These are phyloP conservation scores for Eciton burchellii DNA, from an alignment of 1,140 invertebrate species.

Conservation along the genomic window DNA sequence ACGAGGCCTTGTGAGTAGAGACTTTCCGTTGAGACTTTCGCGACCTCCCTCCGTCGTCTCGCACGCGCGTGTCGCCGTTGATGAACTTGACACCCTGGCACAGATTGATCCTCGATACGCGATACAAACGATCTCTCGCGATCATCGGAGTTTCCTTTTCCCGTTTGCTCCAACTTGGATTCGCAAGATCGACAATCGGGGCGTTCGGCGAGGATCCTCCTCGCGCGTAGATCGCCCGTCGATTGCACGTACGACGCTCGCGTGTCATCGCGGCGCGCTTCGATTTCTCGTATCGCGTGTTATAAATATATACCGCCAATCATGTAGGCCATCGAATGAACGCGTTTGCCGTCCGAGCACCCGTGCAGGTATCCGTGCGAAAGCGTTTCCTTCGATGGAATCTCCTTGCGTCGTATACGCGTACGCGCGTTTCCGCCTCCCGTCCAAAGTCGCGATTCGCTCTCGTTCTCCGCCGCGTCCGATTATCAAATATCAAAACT, in stretches of 20 bases:
- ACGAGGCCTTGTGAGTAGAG: constrained; percentile 97
- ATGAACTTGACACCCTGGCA: too few species aligned
- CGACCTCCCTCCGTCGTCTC: constrained; percentile 11
- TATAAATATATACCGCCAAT: constrained; percentile 23
- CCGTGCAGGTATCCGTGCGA: not conserved
- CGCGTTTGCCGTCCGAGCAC: constrained; percentile 18
- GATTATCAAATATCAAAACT: not conserved
- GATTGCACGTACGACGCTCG: not conserved
- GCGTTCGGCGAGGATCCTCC: too few species aligned
- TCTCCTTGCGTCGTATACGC: not conserved
- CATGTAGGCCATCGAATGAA: constrained; percentile 19
- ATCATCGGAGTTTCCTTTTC: not conserved
- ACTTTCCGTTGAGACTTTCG: too few species aligned
- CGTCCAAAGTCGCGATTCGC: too few species aligned
- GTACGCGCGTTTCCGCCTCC: too few species aligned
- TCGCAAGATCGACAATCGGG: too few species aligned
- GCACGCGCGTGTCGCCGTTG: not conserved
- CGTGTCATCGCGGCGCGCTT: constrained; percentile 16
- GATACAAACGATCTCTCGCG: not conserved
- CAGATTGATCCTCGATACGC: not conserved
- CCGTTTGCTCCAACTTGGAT: not conserved
- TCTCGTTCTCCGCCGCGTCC: too few species aligned
- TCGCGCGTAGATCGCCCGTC: constrained; percentile 9
- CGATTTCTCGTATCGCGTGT: constrained; percentile 26
- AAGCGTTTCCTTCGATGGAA: too few species aligned